Conservation (phyloP, 2,797 vertebrate genomes). For the Pachyuromys duprasi region DNA sequence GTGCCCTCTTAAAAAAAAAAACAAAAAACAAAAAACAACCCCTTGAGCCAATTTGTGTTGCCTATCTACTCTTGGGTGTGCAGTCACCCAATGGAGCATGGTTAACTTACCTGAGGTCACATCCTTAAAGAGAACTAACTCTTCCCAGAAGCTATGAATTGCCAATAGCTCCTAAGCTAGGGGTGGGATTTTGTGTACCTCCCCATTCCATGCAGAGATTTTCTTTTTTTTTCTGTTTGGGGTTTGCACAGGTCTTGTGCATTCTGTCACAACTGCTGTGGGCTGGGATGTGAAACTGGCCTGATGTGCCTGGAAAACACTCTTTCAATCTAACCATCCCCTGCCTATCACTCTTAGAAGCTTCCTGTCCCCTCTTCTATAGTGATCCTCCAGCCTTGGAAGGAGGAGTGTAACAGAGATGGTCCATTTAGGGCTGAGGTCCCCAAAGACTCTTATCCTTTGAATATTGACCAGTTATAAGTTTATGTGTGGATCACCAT, state of each 20-base stretch:
- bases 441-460: background rate
- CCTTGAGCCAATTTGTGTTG: background rate
- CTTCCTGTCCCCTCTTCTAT: background rate
- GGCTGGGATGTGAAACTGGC: background rate
- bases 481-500: background rate
- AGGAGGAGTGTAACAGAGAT: background rate
- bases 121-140: background rate
- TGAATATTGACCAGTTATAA: too few species aligned
- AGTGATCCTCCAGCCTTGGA: background rate
- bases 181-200: background rate
- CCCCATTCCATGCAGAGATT: background rate
- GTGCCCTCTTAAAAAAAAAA: background rate
- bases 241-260: background rate
- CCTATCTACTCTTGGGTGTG: background rate
- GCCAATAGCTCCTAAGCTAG: background rate
- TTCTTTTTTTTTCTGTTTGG: too few species aligned
- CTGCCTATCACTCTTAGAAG: background rate
- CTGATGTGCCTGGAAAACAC: background rate
- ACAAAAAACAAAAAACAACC: background rate
- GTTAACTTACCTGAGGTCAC: background rate
- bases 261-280: background rate
- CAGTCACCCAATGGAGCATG: background rate
- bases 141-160: background rate
- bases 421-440: background rate
- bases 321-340: background rate